A percentile compares a stretch with the other conserved stretches of the same genome.
Conservation (phyloP, 2,888 invertebrate species). For the Nomada fabriciana region DNA sequence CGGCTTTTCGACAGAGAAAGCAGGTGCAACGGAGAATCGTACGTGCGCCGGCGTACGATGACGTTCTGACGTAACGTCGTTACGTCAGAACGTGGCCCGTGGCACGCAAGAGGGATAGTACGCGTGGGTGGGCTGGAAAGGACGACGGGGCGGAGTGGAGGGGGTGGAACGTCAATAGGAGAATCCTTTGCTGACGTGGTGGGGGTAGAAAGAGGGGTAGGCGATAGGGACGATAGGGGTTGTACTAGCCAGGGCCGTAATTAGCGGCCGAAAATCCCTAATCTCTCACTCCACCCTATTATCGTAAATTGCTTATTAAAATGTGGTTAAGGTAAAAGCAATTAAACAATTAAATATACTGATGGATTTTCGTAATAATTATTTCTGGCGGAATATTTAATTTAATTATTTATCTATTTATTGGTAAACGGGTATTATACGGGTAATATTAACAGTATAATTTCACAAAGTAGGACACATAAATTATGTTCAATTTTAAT, state of each 20-base stretch:
- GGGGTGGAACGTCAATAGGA: conserved; percentile 75
- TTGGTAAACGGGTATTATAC: no score
- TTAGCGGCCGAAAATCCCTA: background rate
- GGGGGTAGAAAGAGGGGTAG: conserved; percentile 41
- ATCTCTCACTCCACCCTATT: no score
- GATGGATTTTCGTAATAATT: no score
- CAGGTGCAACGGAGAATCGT: conserved; percentile 26
- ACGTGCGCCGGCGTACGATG: conserved; percentile 57
- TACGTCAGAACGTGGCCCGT: conserved; percentile 71
- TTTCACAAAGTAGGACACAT: no score
- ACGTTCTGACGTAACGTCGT: conserved; percentile 72
- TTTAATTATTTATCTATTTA: no score
- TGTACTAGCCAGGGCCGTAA: conserved; percentile 6
- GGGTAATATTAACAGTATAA: no score
- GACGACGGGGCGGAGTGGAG: conserved; percentile 42
- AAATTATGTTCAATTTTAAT: no score
- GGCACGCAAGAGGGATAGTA: conserved; percentile 58
- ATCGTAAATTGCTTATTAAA: no score
- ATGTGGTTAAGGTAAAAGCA: no score
- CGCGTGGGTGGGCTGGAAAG: conserved; percentile 58
- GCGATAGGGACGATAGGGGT: conserved; percentile 26
- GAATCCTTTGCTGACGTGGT: conserved; percentile 61
- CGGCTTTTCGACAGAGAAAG: background rate
- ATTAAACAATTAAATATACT: no score
- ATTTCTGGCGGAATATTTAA: no score